Base-by-base conservation (phyloP, 2,888 invertebrate genomes). In the Clivina fossor region DNA sequence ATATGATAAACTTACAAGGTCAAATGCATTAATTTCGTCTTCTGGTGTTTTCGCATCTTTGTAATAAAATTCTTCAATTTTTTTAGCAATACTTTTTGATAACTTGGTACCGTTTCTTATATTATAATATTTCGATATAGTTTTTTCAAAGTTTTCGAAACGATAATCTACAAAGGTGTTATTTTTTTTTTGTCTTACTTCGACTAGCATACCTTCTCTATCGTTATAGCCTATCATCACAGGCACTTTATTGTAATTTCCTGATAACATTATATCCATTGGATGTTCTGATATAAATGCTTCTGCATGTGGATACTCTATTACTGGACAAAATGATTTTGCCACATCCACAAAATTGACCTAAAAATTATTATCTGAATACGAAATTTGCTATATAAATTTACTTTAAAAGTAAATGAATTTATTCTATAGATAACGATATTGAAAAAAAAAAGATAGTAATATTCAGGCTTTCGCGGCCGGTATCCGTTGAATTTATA, bases 11-110 rank as follows among this genome's bases (percentile, higher is more conserved):
- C 59, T 53, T 60, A 65, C 65, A 46, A 62, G 30, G 47, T 69
- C 64, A 59, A 72, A 72, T 58, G 71, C 66, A 30, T 74, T 66
- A 2, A 75, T 65, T 22, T 74, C 72, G 16, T 73, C 65, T 49
- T 58, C 63, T 2, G 69, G 66, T 1, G 75, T 69, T 41, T 71
- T 67, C 24, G 72, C 68, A 5, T 75, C 71, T 1, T 73, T 75
- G 61, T 75, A 79, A 63, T 78, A 78, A 7, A 69, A 66, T 11
- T 74, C 58, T 38, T 72, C 72, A 7, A 80, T 67, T 60, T 68
- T 68, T 2, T 69, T 63, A 1, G 76, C 78, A 24, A 74, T 68
- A 5, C 63, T 62, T 19, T 61, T 65, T 2, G 73, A 61, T 35
- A 60, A 24, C 30, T 61, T 56, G 63, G 57, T 72, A 63, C 56